phyloP scores from a whole-genome alignment of 35 echinoderm and acorn worm genomes.

The Hemicentrotus pulcherrimus region DNA sequence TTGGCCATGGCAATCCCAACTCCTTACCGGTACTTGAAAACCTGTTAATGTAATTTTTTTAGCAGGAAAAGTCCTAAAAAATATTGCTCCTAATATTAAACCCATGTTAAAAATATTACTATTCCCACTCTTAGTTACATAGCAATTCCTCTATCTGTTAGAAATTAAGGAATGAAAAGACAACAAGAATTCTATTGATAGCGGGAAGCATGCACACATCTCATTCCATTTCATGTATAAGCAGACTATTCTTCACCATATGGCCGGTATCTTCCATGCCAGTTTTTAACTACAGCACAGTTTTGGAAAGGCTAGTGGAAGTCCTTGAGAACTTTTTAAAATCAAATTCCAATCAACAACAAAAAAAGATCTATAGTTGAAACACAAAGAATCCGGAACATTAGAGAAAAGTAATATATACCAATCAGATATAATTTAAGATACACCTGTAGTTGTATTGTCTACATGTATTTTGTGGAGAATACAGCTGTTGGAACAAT shows the following conservation, averaged over 20 bases:
- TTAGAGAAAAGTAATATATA: too few species aligned
- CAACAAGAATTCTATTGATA: too few species aligned
- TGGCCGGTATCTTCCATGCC: neutral
- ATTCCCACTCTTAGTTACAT: neutral
- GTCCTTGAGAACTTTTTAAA: too few species aligned
- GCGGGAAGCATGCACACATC: neutral
- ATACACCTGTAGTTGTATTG: neutral
- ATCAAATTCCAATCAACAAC: too few species aligned
- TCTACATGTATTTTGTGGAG: neutral
- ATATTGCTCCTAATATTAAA: too few species aligned
- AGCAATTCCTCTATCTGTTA: neutral
- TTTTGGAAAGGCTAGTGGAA: neutral
- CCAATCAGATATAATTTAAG: too few species aligned
- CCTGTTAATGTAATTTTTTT: too few species aligned
- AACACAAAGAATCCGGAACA: too few species aligned
- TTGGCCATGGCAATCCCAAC: neutral
- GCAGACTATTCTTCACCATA: neutral
- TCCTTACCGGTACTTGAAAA: too few species aligned
- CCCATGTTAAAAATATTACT: too few species aligned
- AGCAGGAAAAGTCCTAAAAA: neutral
- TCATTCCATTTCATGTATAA: neutral
- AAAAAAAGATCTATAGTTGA: too few species aligned
- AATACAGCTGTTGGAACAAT: neutral
- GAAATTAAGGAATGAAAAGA: too few species aligned
- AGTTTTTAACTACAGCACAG: neutral